Conservation (phyloP, 2,888 invertebrate species). For the Drosophila greeni region DNA sequence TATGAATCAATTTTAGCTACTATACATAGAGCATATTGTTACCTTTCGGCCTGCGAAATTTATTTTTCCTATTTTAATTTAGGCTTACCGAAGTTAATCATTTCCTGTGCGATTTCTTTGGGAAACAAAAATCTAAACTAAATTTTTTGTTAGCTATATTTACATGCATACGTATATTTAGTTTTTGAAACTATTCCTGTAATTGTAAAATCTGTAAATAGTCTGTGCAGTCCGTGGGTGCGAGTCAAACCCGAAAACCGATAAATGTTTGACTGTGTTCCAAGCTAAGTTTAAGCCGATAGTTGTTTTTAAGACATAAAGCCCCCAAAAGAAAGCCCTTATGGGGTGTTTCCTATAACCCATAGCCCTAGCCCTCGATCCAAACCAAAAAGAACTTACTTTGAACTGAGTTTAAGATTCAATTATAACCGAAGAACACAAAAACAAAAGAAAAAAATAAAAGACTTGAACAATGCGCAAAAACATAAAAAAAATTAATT, state of each 20-base stretch:
- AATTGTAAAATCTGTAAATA: conserved; percentile 68
- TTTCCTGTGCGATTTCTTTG: conserved; percentile 30
- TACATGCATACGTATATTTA: conserved; percentile 34
- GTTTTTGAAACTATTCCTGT: conserved; percentile 67
- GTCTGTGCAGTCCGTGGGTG: conserved; percentile 30
- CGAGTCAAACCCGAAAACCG: conserved; percentile 37
- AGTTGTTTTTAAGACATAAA: conserved; percentile 23
- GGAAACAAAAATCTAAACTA: conserved; percentile 33
- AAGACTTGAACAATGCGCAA: conserved; percentile 52
- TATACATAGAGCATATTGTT: conserved; percentile 41
- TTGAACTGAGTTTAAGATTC: conserved; percentile 48
- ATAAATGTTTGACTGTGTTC: conserved; percentile 44
- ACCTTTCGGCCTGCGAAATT: conserved; percentile 68
- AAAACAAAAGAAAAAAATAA: conserved; percentile 15
- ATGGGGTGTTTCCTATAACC: conserved; percentile 19
- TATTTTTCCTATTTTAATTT: conserved; percentile 68
- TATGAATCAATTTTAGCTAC: conserved; percentile 35
- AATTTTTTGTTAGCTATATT: conserved; percentile 22
- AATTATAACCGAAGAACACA: conserved; percentile 52
- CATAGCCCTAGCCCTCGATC: conserved; percentile 33
- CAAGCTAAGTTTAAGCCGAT: conserved; percentile 28
- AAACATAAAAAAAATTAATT: conserved; percentile 26
- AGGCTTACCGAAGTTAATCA: conserved; percentile 44
- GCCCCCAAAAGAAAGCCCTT: conserved; percentile 8
- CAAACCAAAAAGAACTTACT: conserved; percentile 39